These are phyloP conservation scores for Pachliopta kotzebuea DNA, from an alignment of 2,888 invertebrate genomes.

Conservation along the genomic window DNA sequence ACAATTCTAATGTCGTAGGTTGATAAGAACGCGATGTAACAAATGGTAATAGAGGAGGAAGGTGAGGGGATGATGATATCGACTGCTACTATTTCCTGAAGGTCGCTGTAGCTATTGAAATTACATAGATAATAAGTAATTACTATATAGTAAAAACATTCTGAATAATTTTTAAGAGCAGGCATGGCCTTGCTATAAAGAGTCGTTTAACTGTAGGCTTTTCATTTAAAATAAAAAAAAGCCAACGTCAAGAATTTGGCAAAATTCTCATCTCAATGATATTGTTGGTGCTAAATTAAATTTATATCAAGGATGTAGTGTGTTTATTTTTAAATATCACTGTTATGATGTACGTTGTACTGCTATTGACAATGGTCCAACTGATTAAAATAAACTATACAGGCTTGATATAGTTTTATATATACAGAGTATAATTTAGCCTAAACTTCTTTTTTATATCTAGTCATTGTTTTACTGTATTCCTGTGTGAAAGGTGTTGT, in stretches of 20 bases:
- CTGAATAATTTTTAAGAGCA: too few relatives aligned
- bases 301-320: slow-evolving; percentile 11
- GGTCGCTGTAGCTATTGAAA: too few relatives aligned
- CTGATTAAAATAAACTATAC: slow-evolving; percentile 20
- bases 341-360: slow-evolving; percentile 15
- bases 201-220: too few relatives aligned
- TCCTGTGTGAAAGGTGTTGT: too few relatives aligned
- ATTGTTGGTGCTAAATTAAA: slow-evolving; percentile 14
- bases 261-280: slow-evolving; percentile 1
- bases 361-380: slow-evolving; percentile 28
- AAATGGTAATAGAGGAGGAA: background rate
- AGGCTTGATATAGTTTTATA: background rate
- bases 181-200: too few relatives aligned
- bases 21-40: background rate
- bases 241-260: background rate
- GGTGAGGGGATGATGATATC: too few relatives aligned
- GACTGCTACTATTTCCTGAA: too few relatives aligned
- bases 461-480: too few relatives aligned
- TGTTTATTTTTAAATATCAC: slow-evolving; percentile 19
- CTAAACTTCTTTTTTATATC: too few relatives aligned
- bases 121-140: too few relatives aligned
- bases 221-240: too few relatives aligned
- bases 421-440: background rate
- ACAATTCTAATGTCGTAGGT: slow-evolving; percentile 3
- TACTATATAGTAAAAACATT: too few relatives aligned